Base-by-base conservation (phyloP, 2,113 vertebrate genomes). In the Coreoperca whiteheadi region DNA sequence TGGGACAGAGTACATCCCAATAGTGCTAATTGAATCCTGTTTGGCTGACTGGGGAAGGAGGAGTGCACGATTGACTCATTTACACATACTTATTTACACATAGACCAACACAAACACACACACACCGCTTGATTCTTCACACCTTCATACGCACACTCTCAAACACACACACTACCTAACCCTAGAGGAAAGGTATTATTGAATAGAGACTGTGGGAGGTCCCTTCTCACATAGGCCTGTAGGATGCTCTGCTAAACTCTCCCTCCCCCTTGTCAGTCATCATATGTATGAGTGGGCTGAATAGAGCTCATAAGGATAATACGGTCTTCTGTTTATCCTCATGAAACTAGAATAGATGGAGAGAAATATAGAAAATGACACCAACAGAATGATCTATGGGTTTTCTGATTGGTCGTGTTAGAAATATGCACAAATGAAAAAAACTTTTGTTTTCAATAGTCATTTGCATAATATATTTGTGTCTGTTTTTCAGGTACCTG, bases 401-500 rank as follows among this genome's bases (percentile, higher is more conserved):
- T 48, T 87, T 63, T 81, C 53, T 81, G 41, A 79, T 57, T 50
- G 76, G 18, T 66, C 72, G 23, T 76, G 39, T 86, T 69, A 46
- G 64, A 86, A 70, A 83, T 84, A 8, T 87, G 53, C 59, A 7
- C 21, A 84, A 46, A 71, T 39, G 48, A 57, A 54, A 46, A 65
- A 63, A 8, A 28, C 32, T 71, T 63, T 43, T 80, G 61, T 74
- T 78, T 74, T 74, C 9, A 56, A 1, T 3, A 28, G 23, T 65
- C 4, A 79, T 81, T 65, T 83, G 37, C 50, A 87, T 85, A 4
- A 75, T 54, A 39, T 9, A 8, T 64, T 6, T 74, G 8, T 66
- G 6, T 85, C 6, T 82, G 20, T 77, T 66, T 84, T 86, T 0
- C 86, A 99, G 98, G 98, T 99, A 6, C 94, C 97, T 66, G 98